Base-by-base conservation (phyloP, 2,888 invertebrate genomes). In the Linnaemya tessellans region DNA sequence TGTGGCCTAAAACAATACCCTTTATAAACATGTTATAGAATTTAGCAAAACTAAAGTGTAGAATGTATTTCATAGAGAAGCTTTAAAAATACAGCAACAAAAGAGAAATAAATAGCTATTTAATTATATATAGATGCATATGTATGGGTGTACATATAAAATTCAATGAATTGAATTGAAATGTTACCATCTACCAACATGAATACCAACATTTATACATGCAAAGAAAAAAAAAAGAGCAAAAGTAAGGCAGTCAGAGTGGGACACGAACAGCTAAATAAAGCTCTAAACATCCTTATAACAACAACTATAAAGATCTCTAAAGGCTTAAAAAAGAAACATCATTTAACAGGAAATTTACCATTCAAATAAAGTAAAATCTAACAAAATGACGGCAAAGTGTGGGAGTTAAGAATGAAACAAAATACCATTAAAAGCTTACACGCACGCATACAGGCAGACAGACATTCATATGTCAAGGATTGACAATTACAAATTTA, bases 311-410 rank as follows among this genome's bases (percentile, higher is more conserved):
- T 18, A 20, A 58, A 58, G 25, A 77, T 54, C 60, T 62, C 8
- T 11, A 79, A 70, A 41, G 64, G 64, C 46, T 80, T 71, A 30
- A 30, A 30, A 30, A 5, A 30, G 30, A 30, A 54, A 67, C 62
- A 75, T 62, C 46, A 75, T 62, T 75, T 68, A 75, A 75, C 62
- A 75, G 75, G 68, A 81, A 81, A 75, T 62, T 73, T 71, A 20
- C 60, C 30, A 70, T 70, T 64, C 22, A 71, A 64, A 64, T 38
- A 13, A 18, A 18, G 30, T 30, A 56, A 35, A 49, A 41, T 9
- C 7, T 4, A 56, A 64, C 30, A 71, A 35, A n/a, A 30, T n/a
- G 58, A 20, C 46, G 25, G 10, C 8, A 7, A 15, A 15, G 60
- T 51, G 35, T 15, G 9, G 25, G 25, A 54, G n/a, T 46, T 41